These are phyloP conservation scores for Phoebastria nigripes DNA, from an alignment of 2,797 vertebrate species.

Conservation along the genomic window DNA sequence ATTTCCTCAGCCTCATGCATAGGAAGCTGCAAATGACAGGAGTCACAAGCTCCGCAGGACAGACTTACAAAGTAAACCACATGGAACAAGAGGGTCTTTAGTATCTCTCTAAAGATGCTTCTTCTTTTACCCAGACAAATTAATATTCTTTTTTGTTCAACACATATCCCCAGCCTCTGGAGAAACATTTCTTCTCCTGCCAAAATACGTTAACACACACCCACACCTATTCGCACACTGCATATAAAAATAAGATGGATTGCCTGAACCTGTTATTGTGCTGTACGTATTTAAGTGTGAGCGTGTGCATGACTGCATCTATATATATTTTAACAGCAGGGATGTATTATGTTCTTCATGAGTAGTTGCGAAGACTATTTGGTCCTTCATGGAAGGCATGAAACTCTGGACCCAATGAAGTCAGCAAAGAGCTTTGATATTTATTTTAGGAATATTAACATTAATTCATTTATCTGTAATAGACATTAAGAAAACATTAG, in stretches of 20 bases:
- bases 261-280: neutral
- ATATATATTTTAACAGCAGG: neutral
- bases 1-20: neutral
- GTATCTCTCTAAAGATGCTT: neutral
- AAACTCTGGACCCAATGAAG: neutral
- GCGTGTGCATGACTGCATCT: neutral
- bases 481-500: neutral
- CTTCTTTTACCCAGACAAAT: constrained; percentile 19
- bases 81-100: neutral
- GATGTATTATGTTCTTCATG: neutral
- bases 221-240: constrained; percentile 32
- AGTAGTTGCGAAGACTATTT: neutral
- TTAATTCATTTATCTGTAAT: neutral
- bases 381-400: neutral
- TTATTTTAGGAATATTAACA: neutral
- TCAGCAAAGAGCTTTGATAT: neutral
- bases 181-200: constrained; percentile 38
- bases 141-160: constrained; percentile 27
- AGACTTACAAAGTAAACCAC: neutral
- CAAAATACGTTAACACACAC: constrained; percentile 37
- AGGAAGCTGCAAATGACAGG: neutral
- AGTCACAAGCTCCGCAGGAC: neutral
- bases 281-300: neutral
- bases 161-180: neutral
- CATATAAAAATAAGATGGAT: constrained; percentile 6